Percentiles rank a stretch among this genome's conserved stretches.
Evolutionary conservation across 2,113 vertebrate genomes (phyloP).

Genomic region (Ovibos moschatus): DNA sequence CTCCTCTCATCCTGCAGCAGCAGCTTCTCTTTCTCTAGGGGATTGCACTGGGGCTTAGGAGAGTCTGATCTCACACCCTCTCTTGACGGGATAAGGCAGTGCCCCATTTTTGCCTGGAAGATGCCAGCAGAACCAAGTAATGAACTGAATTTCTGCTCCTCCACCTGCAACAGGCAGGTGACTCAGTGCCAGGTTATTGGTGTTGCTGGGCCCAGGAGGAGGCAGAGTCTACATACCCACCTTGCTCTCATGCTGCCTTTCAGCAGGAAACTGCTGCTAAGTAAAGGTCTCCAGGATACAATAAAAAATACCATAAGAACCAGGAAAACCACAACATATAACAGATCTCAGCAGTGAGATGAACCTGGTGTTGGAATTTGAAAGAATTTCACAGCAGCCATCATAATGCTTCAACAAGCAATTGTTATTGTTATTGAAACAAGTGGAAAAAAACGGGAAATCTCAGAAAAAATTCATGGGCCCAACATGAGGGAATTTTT

Average conservation of each 20-base stretch:
- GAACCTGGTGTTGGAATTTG: background rate
- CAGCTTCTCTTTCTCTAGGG: background rate
- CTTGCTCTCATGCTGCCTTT: background rate
- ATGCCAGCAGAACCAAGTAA: background rate
- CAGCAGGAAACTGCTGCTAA: background rate
- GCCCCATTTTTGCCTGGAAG: background rate
- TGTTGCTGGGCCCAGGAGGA: background rate
- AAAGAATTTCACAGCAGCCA: conserved; percentile 11
- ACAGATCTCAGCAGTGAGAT: background rate
- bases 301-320: background rate
- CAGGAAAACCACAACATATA: background rate
- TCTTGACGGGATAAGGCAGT: background rate
- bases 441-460: background rate
- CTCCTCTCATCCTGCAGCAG: background rate
- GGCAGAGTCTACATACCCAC: background rate
- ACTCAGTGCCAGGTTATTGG: background rate
- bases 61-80: background rate
- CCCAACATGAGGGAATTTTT: background rate
- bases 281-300: background rate
- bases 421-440: background rate
- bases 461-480: background rate
- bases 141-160: background rate
- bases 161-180: background rate
- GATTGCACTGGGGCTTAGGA: background rate
- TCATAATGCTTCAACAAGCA: background rate